Evolutionary conservation across 1,140 invertebrate species (phyloP).

Genomic region (Aplysia californica): DNA sequence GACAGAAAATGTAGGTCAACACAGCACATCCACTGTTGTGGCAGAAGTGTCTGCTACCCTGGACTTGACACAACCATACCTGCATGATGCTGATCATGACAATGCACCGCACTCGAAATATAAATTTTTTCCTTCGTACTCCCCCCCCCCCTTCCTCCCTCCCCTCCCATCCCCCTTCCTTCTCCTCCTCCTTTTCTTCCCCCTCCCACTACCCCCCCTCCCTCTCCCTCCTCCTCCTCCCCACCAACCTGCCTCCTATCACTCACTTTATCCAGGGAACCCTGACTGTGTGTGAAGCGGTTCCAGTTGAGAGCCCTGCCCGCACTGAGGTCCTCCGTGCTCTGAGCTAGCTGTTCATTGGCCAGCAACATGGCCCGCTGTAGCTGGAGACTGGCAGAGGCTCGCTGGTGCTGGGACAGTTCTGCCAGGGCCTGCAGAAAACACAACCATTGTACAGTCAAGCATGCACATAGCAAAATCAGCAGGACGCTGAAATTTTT

Average conservation of each 20-base stretch:
- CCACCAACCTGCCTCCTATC: too few species aligned
- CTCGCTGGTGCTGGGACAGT: conserved; percentile 14
- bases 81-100: too few species aligned
- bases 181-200: not conserved
- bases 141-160: not conserved
- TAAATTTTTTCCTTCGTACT: not conserved
- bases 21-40: too few species aligned
- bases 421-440: conserved; percentile 18
- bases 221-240: not conserved
- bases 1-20: too few species aligned
- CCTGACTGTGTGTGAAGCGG: conserved; percentile 24
- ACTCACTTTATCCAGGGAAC: conserved; percentile 15
- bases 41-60: too few species aligned
- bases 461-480: too few species aligned
- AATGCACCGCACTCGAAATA: not conserved
- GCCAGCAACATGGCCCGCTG: conserved; percentile 18
- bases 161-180: not conserved
- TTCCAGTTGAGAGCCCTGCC: conserved; percentile 9
- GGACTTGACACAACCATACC: too few species aligned
- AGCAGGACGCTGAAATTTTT: too few species aligned
- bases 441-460: too few species aligned
- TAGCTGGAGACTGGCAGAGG: conserved; percentile 18
- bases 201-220: not conserved
- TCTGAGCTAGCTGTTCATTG: conserved; percentile 21
- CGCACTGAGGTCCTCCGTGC: conserved; percentile 13